Percentiles rank a stretch among this genome's conserved stretches.
These are phyloP conservation scores for Enteromius fasciolatus DNA, from an alignment of 2,797 vertebrate genomes.

Conservation along the genomic window DNA sequence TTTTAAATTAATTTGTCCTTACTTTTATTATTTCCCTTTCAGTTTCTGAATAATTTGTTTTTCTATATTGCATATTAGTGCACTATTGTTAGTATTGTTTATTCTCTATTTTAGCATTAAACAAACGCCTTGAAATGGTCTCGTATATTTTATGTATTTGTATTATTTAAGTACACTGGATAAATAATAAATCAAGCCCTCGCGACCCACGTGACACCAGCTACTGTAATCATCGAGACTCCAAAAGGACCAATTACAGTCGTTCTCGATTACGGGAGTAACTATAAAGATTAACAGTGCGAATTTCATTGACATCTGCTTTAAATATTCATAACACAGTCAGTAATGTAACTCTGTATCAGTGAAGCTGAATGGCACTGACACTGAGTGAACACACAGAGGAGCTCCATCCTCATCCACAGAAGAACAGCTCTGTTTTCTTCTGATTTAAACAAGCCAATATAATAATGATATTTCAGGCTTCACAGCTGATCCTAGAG, in stretches of 20 bases:
- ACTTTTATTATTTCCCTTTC: background rate
- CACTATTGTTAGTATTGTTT: background rate
- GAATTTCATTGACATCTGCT: too few relatives aligned
- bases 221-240: background rate
- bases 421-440: too few relatives aligned
- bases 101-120: background rate
- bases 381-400: background rate
- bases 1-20: background rate
- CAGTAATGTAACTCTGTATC: background rate
- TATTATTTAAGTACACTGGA: background rate
- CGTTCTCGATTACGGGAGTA: background rate
- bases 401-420: background rate
- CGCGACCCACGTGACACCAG: background rate
- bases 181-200: background rate
- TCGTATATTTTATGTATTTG: too few relatives aligned
- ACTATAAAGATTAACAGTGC: background rate
- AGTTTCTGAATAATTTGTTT: background rate
- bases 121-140: background rate
- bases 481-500: too few relatives aligned
- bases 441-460: too few relatives aligned
- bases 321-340: too few relatives aligned
- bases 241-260: background rate
- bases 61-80: background rate
- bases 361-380: background rate
- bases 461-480: too few relatives aligned